Base-by-base conservation (phyloP, 2,888 invertebrate genomes). In the Mallateleia sp. region DNA sequence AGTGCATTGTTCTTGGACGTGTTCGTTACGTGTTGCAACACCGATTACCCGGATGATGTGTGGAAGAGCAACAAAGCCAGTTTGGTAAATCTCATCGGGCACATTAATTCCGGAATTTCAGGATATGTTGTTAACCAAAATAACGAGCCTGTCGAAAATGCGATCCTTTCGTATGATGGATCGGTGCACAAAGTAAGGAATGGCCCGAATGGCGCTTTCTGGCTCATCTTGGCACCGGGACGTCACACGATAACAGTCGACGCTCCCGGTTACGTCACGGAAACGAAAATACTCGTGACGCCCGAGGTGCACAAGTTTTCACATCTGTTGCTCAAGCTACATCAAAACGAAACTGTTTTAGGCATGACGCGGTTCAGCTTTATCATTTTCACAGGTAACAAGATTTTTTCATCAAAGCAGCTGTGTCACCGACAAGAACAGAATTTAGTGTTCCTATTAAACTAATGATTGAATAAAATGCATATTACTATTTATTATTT, bases 301-400 rank as follows among this genome's bases (percentile, higher is more conserved):
- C 92, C 94, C 1, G 90, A 93, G 42, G 88, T 92, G 2, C 89
- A 91, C 2, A 93, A 87, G 54, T 90, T 91, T 58, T 79, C 92
- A 1, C 90, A 89, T 58, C 38, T 98, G 0, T 95, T 98, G 88
- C 96, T 98, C 89, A 97, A 97, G 88, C 93, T 98, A 74, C 96
- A 96, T 58, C 95, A 95, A 14, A 97, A 98, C 91, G 97, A 97
- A 88, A 96, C 95, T 83, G 96, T 98, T 18, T 95, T 97, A 90
- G 98, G 98, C 0, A 95, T 98, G 95, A 97, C 98, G 0, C 95
- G 98, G 32, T 95, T 98, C 24, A 96, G 97, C 1, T 98, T 98
- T 93, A 96, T 98, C 38, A 96, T 98, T 92, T 93, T 98, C 11
- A 96, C 97, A 89, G 98, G 98, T 96, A 92, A 93, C 14, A n/a